These are phyloP conservation scores for Bedellia somnulentella DNA, from an alignment of 2,888 invertebrate species.

Conservation along the genomic window DNA sequence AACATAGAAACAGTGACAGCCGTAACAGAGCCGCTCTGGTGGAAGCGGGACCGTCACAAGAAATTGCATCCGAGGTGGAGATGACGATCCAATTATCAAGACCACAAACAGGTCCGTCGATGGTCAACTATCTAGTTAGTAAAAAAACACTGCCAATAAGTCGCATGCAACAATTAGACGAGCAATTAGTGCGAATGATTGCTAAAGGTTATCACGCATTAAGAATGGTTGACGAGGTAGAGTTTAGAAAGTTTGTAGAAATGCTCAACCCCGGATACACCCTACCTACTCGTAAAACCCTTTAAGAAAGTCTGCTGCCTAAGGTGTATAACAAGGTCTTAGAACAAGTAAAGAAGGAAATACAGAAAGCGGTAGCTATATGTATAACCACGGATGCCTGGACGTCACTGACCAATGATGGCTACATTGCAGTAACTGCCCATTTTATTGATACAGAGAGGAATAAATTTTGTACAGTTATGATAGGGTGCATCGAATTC, in stretches of 20 bases:
- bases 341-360: slow-evolving; percentile 3
- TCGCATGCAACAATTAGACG: slow-evolving; percentile 8
- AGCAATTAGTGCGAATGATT: slow-evolving; percentile 6
- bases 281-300: slow-evolving; percentile 7
- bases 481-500: background rate
- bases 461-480: background rate
- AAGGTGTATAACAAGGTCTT: slow-evolving; percentile 1
- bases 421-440: background rate
- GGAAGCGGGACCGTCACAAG: no score
- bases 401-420: background rate
- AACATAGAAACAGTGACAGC: no score
- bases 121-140: no score
- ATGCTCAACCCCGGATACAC: slow-evolving; percentile 5
- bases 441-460: background rate
- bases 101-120: no score
- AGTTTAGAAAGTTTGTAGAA: slow-evolving; percentile 5
- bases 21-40: no score
- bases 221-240: slow-evolving; percentile 5
- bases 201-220: no score
- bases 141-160: no score
- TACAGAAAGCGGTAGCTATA: slow-evolving; percentile 3
- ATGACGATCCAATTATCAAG: no score
- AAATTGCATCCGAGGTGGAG: no score
- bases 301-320: slow-evolving; percentile 5
- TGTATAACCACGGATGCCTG: slow-evolving; percentile 6